A percentile compares a stretch with the other conserved stretches of the same genome.
phyloP scores from a whole-genome alignment of 1,140 invertebrate species.

The Euschistus heros region DNA sequence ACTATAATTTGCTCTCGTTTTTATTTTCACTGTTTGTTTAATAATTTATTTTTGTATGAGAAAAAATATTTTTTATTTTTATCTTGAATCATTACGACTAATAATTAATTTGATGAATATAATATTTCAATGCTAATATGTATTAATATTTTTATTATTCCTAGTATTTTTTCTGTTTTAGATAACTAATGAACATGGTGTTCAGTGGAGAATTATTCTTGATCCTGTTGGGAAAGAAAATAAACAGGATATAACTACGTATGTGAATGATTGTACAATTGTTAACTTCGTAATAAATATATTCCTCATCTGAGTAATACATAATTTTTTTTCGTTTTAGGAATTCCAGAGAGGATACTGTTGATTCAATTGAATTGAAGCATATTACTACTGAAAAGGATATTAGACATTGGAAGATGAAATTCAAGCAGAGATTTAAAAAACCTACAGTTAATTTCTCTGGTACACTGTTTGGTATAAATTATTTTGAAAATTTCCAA shows the following conservation, averaged over 20 bases:
- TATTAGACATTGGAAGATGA: constrained; percentile 5
- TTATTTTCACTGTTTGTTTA: too few relatives aligned
- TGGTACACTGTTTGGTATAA: neutral
- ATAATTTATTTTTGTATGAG: too few relatives aligned
- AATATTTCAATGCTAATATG: too few relatives aligned
- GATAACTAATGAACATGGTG: constrained; percentile 4
- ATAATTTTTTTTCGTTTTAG: neutral
- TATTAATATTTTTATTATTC: neutral
- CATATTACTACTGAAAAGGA: neutral
- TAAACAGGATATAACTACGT: neutral
- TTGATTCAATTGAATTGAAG: constrained; percentile 7
- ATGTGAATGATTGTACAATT: neutral
- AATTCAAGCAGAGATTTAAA: constrained; percentile 7
- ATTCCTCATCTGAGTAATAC: neutral
- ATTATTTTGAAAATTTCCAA: neutral
- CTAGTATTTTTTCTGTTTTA: neutral
- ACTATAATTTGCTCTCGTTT: too few relatives aligned
- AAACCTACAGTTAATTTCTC: neutral
- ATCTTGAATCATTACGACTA: too few relatives aligned
- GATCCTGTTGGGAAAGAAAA: neutral
- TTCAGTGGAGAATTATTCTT: neutral
- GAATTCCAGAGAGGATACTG: neutral
- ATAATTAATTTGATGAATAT: too few relatives aligned
- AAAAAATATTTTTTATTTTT: too few relatives aligned
- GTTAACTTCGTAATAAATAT: neutral